phyloP scores from a whole-genome alignment of 2,888 invertebrate genomes.

The Drosophila colorata region DNA sequence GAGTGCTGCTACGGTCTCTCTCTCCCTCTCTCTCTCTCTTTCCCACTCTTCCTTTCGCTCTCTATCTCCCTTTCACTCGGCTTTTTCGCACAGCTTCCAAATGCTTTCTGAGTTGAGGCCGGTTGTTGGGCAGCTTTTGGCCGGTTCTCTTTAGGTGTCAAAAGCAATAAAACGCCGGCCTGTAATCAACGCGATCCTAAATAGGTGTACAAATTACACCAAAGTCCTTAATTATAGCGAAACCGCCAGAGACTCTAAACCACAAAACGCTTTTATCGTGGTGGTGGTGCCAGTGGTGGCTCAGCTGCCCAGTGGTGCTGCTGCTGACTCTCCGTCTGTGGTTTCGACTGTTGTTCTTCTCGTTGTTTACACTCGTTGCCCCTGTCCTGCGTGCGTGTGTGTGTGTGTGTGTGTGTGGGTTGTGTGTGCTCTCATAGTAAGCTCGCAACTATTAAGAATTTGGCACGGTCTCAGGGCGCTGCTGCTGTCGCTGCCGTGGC shows the following conservation, averaged over 20 bases:
- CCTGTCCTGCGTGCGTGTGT: conserved; percentile 7
- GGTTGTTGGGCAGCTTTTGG: conserved; percentile 49
- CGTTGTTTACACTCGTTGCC: conserved; percentile 62
- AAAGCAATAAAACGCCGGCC: conserved; percentile 86
- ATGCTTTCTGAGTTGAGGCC: conserved; percentile 37
- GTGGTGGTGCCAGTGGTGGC: conserved; percentile 12
- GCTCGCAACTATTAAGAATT: conserved; percentile 82
- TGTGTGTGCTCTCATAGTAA: conserved; percentile 64
- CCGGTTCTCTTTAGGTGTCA: conserved; percentile 85
- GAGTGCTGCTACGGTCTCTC: conserved; percentile 6
- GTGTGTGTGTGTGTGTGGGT: conserved; percentile 9
- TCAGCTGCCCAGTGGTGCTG: conserved; percentile 2
- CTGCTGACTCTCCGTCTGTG: conserved; percentile 23
- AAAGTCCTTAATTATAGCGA: conserved; percentile 85
- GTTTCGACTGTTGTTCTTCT: conserved; percentile 22
- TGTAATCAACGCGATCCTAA: conserved; percentile 86
- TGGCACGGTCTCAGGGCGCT: conserved; percentile 76
- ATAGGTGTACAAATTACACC: conserved; percentile 85
- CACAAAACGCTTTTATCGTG: conserved; percentile 61
- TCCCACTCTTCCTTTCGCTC: not conserved
- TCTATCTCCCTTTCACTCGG: not conserved
- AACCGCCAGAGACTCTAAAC: conserved; percentile 77
- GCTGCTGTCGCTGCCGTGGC: conserved; percentile 60
- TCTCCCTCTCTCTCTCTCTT: not conserved
- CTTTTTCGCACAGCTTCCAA: conserved; percentile 68